Base-by-base conservation (phyloP, 1,140 invertebrate genomes). In the Procambarus clarkii region DNA sequence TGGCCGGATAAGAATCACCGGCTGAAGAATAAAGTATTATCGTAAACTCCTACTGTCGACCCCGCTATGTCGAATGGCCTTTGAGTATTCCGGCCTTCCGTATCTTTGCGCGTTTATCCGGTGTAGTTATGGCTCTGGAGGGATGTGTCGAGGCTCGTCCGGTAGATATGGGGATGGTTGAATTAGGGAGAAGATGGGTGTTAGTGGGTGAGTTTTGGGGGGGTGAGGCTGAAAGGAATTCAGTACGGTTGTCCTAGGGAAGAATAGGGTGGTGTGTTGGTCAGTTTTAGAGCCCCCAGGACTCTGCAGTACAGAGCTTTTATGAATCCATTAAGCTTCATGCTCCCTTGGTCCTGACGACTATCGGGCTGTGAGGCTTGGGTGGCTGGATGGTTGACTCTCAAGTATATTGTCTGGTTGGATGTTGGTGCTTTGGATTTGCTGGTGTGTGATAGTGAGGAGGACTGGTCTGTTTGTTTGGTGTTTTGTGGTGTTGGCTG, bases 11-110 rank as follows among this genome's bases (percentile, higher is more conserved):
- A 15, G 60, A 71, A 44, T 50, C 24, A 71, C 83, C 34, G 46
- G 69, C 60, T 34, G 48, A 86, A 86, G 83, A 86, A 76, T 86
- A 71, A 86, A 86, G 48, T 86, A 86, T 86, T 50, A 48, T 71
- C 83, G 64, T 76, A 71, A 71, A 71, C 18, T 45, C 83, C 44
- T 1, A 34, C 83, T 45, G n/a, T 45, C 46, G 44, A 71, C 83
- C 83, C 71, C 83, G 81, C 44, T 46, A 84, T 24, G 60, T 45
- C 81, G 60, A 60, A 82, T 5, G 54, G 44, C 58, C 60, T 60
- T 84, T 79, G 77, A 79, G n/a, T 48, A 44, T 48, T 15, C 77
- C 11, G 3, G 7, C 18, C 2, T 15, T 4, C 8, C 2, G 3
- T 15, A 8, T 34, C n/a, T 24, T 8, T 8, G 7, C 5, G 21